These are phyloP conservation scores for Odontophorus gujanensis DNA, from an alignment of 2,113 vertebrate species.

Conservation along the genomic window DNA sequence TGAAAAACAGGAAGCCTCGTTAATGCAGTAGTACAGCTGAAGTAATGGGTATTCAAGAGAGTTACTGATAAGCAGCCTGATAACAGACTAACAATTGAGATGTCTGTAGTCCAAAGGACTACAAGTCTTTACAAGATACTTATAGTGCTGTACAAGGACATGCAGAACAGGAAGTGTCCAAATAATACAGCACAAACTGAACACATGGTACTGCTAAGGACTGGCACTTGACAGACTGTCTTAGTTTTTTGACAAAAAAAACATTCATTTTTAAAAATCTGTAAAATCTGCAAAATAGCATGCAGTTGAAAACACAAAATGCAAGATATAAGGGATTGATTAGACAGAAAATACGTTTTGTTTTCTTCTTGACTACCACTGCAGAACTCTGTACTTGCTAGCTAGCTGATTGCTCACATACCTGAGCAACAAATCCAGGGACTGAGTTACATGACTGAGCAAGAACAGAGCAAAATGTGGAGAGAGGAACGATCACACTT, in stretches of 20 bases:
- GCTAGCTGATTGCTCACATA: not conserved
- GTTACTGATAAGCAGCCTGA: conserved; percentile 14
- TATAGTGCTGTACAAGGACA: not conserved
- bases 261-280: not conserved
- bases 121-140: not conserved
- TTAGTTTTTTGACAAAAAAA: not conserved
- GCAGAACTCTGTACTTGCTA: not conserved
- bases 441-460: not conserved
- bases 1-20: conserved; percentile 42
- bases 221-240: not conserved
- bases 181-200: not conserved
- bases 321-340: not conserved
- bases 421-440: not conserved
- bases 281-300: not conserved
- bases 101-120: conserved; percentile 32
- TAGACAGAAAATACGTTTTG: not conserved
- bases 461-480: not conserved
- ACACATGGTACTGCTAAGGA: not conserved
- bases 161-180: not conserved
- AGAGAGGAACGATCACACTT: not conserved
- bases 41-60: not conserved
- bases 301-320: not conserved
- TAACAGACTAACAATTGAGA: conserved; percentile 16
- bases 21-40: not conserved
- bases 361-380: not conserved